Base-by-base conservation (phyloP, 2,888 invertebrate species). In the Lochmaea crataegi region DNA sequence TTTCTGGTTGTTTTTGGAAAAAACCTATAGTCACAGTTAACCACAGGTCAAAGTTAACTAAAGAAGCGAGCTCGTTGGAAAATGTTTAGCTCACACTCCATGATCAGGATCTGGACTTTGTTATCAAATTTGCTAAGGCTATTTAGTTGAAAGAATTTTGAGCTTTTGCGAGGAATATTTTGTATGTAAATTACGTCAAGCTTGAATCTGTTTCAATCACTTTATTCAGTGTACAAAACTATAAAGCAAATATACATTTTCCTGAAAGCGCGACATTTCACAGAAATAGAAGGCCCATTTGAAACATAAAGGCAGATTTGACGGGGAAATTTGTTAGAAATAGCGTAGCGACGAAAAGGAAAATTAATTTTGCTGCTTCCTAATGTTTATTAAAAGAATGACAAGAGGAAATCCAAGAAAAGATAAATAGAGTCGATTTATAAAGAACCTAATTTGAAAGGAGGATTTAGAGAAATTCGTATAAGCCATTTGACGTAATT, bases 401-500 rank as follows among this genome's bases (percentile, higher is more conserved):
- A 74, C 76, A 74, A 65, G 64, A 71, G 71, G 71, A 61, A 76
- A 75, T 78, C 71, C 74, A 70, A 58, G 72, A 73, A 66, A 71
- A 73, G 76, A 75, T 75, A 76, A 76, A 76, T 76, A 74, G 78
- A 65, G 74, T 68, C 76, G 68, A 74, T 75, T 76, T 75, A 75
- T 74, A 75, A 76, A 74, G 72, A 75, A 76, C 74, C 74, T 71
- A 75, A 77, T 76, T 77, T 76, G 66, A 76, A 75, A 71, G 74
- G 77, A 74, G 79, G 77, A 82, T 80, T 82, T 75, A 74, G 76
- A 78, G 74, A 73, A 77, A 77, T 80, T 79, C 78, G 76, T 80
- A 79, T 79, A 79, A 80, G 79, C 79, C 78, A 79, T 81, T 76
- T 81, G 79, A 81, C 79, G 79, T 77, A 81, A 82, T 81, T 81